Conservation (phyloP, 1,140 invertebrate species). For the Drosophila ogumai region DNA sequence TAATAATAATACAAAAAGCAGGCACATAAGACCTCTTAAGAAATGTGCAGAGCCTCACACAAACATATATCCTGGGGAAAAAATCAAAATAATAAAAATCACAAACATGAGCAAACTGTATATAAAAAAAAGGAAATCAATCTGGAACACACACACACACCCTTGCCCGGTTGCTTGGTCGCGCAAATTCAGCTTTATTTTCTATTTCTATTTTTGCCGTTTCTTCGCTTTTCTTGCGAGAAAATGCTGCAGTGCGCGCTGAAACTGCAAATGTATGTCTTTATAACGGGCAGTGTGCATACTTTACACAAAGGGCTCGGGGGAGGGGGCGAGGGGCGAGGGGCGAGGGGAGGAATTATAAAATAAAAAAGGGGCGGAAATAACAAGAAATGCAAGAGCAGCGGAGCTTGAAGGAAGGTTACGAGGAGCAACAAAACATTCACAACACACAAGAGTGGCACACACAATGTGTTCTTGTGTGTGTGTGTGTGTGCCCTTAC, state of each 20-base stretch:
- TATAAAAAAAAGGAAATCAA: conserved; percentile 73
- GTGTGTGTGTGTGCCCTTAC: conserved; percentile 38
- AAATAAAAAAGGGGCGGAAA: conserved; percentile 60
- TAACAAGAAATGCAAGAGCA: conserved; percentile 46
- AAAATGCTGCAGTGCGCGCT: conserved; percentile 76
- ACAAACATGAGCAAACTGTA: conserved; percentile 70
- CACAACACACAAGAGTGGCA: conserved; percentile 62
- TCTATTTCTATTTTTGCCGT: conserved; percentile 41
- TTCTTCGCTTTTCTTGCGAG: conserved; percentile 71
- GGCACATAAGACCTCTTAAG: conserved; percentile 14
- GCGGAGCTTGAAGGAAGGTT: conserved; percentile 43
- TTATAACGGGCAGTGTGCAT: conserved; percentile 74
- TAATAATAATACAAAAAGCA: neutral
- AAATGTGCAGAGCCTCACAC: conserved; percentile 3
- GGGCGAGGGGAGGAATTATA: conserved; percentile 68
- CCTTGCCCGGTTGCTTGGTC: conserved; percentile 26
- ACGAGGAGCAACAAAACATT: conserved; percentile 68
- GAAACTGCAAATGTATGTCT: conserved; percentile 77
- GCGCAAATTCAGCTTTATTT: conserved; percentile 80
- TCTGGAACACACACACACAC: conserved; percentile 34
- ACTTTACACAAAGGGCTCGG: conserved; percentile 61
- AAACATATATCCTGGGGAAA: conserved; percentile 12
- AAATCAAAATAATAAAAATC: conserved; percentile 71
- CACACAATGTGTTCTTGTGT: conserved; percentile 46
- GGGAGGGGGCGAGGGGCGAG: conserved; percentile 51